phyloP scores from a whole-genome alignment of 1,140 invertebrate genomes.

The Adoxophyes honmai region DNA sequence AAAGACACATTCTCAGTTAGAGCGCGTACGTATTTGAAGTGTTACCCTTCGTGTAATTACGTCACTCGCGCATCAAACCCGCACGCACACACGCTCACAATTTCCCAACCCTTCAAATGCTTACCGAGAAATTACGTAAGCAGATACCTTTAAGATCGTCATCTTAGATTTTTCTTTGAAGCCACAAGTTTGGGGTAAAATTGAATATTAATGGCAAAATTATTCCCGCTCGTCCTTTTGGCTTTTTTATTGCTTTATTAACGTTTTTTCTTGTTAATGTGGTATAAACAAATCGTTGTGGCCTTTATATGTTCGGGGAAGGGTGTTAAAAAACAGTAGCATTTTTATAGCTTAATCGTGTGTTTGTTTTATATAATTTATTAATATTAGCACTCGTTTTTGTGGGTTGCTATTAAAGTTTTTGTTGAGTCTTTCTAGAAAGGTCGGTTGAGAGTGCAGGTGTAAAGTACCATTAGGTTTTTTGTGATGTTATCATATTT shows the following conservation, averaged over 20 bases:
- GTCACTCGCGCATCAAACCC: conserved; percentile 19
- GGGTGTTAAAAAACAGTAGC: conserved; percentile 74
- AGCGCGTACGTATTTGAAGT: conserved; percentile 24
- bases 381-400: conserved; percentile 41
- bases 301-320: conserved; percentile 60
- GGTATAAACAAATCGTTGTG: conserved; percentile 67
- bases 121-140: conserved; percentile 59
- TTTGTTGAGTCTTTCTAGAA: conserved; percentile 12
- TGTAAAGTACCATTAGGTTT: conserved; percentile 11
- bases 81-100: conserved; percentile 27
- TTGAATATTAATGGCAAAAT: conserved; percentile 76
- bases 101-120: conserved; percentile 43
- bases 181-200: conserved; percentile 63
- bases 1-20: no score
- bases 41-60: conserved; percentile 31
- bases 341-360: conserved; percentile 69
- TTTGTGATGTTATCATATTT: conserved; percentile 1
- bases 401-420: conserved; percentile 18
- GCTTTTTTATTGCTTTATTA: conserved; percentile 74
- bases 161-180: conserved; percentile 73
- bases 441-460: neutral
- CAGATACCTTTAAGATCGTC: conserved; percentile 55
- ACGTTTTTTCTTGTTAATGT: conserved; percentile 59
- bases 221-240: conserved; percentile 50
- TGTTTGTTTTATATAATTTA: conserved; percentile 57